Evolutionary conservation across 2,113 vertebrate genomes (phyloP).

Genomic region (Glaucomys volans): DNA sequence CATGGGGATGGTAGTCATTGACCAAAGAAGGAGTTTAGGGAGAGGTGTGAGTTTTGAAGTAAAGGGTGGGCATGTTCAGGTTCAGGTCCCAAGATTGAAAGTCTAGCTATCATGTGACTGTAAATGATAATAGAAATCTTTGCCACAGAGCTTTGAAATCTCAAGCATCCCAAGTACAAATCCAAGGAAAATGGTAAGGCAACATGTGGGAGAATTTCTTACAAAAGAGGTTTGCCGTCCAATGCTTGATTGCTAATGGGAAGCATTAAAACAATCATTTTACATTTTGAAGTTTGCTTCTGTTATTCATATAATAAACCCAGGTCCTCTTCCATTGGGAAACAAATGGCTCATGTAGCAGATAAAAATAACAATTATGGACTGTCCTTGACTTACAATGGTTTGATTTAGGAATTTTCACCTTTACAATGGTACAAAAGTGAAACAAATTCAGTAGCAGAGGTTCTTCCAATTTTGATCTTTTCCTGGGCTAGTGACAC

Average conservation of each 20-base stretch:
- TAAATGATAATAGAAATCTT: neutral
- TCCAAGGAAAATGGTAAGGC: neutral
- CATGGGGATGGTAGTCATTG: neutral
- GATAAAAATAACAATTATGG: neutral
- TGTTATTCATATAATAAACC: neutral
- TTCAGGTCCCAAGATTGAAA: neutral
- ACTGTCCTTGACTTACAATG: neutral
- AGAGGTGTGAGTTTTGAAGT: neutral
- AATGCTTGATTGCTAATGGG: neutral
- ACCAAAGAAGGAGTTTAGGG: neutral
- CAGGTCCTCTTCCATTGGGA: neutral
- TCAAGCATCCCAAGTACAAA: neutral
- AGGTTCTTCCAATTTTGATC: neutral
- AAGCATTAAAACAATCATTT: neutral
- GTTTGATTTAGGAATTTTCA: neutral
- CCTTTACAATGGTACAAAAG: neutral
- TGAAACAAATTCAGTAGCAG: neutral
- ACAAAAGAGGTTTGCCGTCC: neutral
- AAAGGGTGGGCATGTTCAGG: neutral
- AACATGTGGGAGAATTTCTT: neutral
- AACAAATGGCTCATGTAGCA: neutral
- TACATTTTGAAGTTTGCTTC: constrained; percentile 16
- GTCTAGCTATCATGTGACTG: neutral
- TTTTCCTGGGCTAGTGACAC: neutral
- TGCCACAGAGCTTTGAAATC: neutral